Base-by-base conservation (phyloP, 2,797 vertebrate species). In the Dendrocincla tyrannina region DNA sequence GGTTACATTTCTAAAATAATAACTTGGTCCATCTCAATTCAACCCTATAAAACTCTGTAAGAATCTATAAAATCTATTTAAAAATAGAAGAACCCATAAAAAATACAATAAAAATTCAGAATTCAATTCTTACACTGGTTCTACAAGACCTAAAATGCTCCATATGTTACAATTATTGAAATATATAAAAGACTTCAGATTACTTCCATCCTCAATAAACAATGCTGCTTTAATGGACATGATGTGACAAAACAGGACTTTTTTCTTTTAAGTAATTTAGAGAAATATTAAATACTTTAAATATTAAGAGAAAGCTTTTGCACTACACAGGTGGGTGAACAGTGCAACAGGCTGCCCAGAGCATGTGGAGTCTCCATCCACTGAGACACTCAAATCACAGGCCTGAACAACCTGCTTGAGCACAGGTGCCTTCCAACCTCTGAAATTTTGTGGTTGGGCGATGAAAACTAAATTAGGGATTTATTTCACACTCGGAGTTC, bases 401-500 rank as follows among this genome's bases (percentile, higher is more conserved):
- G 10, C 53, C 53, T 39, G 28, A 85, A 10, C 24, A 69, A 82
- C 2, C 16, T 58, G 25, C 37, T 53, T 1, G 13, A 77, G 79
- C 39, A 84, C n/a, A 55, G 30, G 53, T 16, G 11, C 46, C 42
- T 78, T 82, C 37, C 39, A 62, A 44, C 27, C 59, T 55, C 84
- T 73, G 56, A 24, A 67, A 66, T 41, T 17, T 60, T 50, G 50
- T 27, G 7, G 88, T 39, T n/a, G 24, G 10, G 30, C 0, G 1
- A 53, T 33, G 46, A 49, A 92, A 86, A 80, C 49, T 32, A 68
- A 67, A 63, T 80, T 52, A 88, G 63, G 64, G 67, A 67, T 37
- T 91, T 88, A 68, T 88, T 77, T 64, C 91, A 93, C 73, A 42
- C 37, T 37, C 72, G 8, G 37, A 77, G 79, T 24, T 52, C 42